Conservation (phyloP, 2,797 vertebrate genomes). For the Squalus acanthias region DNA sequence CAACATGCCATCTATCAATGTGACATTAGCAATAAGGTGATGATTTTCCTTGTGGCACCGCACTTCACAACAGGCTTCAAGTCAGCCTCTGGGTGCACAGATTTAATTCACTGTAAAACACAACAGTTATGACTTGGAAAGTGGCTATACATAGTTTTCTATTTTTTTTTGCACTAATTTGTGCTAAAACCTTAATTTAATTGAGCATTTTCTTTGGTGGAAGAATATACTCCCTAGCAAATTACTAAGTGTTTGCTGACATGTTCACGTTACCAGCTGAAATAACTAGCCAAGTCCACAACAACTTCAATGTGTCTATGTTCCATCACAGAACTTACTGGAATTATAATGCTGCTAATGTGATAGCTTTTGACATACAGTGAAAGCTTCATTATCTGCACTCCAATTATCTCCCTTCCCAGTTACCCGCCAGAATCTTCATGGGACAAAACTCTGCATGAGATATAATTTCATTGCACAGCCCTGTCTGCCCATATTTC, state of each 20-base stretch:
- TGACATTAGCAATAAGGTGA: conserved; percentile 38
- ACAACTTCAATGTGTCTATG: not conserved
- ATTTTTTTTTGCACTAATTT: conserved; percentile 23
- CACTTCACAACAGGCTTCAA: conserved; percentile 29
- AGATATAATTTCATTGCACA: not conserved
- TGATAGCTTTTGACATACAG: conserved; percentile 1
- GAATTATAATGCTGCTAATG: conserved; percentile 7
- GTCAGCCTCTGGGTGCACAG: not conserved
- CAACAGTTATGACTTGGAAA: conserved; percentile 8
- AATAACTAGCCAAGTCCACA: not conserved
- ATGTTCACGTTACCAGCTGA: not conserved
- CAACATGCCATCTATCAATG: conserved; percentile 33
- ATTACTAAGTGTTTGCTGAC: not conserved
- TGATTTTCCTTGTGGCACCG: conserved; percentile 13
- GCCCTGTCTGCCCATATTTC: not conserved
- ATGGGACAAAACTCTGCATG: not conserved
- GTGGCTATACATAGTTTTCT: not conserved
- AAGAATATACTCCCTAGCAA: not conserved
- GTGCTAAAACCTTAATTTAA: not conserved
- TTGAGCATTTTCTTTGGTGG: not conserved
- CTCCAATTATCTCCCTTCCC: not conserved
- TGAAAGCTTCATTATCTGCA: not conserved
- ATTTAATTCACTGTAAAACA: conserved; percentile 30
- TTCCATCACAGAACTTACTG: not conserved
- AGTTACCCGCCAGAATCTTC: not conserved